Base-by-base conservation (phyloP, 2,888 invertebrate species). In the Cabera pusaria region DNA sequence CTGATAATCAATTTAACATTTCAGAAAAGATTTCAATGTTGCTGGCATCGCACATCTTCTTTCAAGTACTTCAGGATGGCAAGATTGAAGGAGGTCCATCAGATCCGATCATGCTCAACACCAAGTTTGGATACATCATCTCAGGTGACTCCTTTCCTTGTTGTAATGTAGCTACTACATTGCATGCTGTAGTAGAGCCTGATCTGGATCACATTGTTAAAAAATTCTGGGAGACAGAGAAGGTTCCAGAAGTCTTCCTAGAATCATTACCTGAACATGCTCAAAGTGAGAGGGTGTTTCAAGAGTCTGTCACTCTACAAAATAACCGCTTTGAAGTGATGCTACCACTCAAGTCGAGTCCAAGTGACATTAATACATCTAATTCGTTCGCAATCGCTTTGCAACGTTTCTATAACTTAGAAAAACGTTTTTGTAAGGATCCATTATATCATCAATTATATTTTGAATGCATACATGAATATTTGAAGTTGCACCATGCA, bases 371-470 rank as follows among this genome's bases (percentile, higher is more conserved):
- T 32, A 17, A 32, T 17, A 14, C 32, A 14, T 31, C 31, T 5
- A 31, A 22, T 22, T 31, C 22, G 14, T 31, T 14, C 22, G 31
- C 31, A 9, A 32, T 32, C 21, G 32, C 32, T 23, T 23, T 32
- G 23, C 32, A 32, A 17, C 16, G 32, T 10, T 32, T 32, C 10
- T 32, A 22, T 18, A 32, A 23, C 9, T 32, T 32, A 17, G 22
- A 32, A 32, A 32, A 23, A 6, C 14, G 12, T 1, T 25, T 24
- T 25, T n/a, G 6, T 11, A 24, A 19, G n/a, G 33, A 33, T 1
- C 22, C 22, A 11, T 28, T 19, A 28, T 10, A 18, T 19, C 28
- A 10, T 19, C 19, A 18, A n/a, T 28, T 6, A 19, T 28, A 19
- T 6, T 28, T 1, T 20, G 20, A 11, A 21, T 29, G 29, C 8